Percentiles rank a stretch among this genome's conserved stretches.
Conservation (phyloP, 2,888 invertebrate species). For the Drosophila pseudotalamancana region DNA sequence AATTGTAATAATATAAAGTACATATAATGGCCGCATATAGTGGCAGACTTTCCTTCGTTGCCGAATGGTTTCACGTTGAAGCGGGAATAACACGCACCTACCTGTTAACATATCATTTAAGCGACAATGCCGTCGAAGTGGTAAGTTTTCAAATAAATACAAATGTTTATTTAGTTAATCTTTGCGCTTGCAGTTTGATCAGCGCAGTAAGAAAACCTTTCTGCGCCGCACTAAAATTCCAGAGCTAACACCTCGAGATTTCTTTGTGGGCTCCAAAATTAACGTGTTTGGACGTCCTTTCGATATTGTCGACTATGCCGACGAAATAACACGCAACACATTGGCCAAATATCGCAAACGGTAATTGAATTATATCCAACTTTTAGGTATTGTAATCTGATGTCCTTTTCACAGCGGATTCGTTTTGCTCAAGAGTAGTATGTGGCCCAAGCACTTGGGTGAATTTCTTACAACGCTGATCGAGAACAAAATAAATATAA, state of each 20-base stretch:
- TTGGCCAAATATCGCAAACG: constrained; percentile 87
- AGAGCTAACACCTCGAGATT: constrained; percentile 87
- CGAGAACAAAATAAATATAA: constrained; percentile 87
- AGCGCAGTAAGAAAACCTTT: constrained; percentile 87
- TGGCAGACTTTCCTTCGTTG: constrained; percentile 86
- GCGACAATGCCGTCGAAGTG: constrained; percentile 92
- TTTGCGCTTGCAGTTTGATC: constrained; percentile 85
- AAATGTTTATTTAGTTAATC: background rate
- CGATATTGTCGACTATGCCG: constrained; percentile 90
- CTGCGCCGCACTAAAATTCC: constrained; percentile 88
- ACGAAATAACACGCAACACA: constrained; percentile 87
- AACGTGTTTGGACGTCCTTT: constrained; percentile 90
- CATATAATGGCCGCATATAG: constrained; percentile 22
- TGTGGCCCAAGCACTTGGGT: constrained; percentile 88
- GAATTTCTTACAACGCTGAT: constrained; percentile 89
- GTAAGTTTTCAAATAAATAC: constrained; percentile 84
- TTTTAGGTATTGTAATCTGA: background rate
- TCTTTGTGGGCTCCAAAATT: constrained; percentile 90
- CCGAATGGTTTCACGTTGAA: constrained; percentile 95
- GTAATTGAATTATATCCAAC: constrained; percentile 83
- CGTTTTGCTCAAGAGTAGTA: constrained; percentile 91
- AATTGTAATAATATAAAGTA: constrained; percentile 3
- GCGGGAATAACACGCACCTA: constrained; percentile 90
- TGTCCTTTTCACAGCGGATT: constrained; percentile 87
- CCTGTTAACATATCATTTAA: constrained; percentile 90